Evolutionary conservation across 2,888 invertebrate genomes (phyloP), one percentile per base, ranked within the genome.

Genomic region (Lottia gigantea): DNA sequence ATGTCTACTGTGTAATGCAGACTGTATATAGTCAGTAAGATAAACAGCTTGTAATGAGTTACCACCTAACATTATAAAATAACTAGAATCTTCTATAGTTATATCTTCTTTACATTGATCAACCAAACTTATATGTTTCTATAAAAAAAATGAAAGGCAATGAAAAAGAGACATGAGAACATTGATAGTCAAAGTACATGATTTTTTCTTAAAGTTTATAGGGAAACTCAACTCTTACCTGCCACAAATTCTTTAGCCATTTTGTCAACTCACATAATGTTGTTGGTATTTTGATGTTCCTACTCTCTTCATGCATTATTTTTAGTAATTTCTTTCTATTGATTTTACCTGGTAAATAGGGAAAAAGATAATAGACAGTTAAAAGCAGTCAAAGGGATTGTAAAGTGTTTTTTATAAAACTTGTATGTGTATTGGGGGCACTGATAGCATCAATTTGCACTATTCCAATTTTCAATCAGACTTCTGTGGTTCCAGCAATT

Each of bases 31-130:
- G 78, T 91, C 91, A 55, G 91, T 90, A 69, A 94, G 89, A 76
- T 92, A 90, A 14, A 94, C 88, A 19, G 93, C 93, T 46, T 90
- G 87, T 73, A 95, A 90, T 0, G 95, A 95, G 81, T 92, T 92
- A 3, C 94, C 95, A 45, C 95, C 94, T 62, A 72, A 71, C 0
- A 72, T 46, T 4, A 86, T 71, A 74, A 89, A 89, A 62, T 78
- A 82, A 63, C 81, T 81, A n/a, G 31, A n/a, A 7, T 66, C 47
- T 12, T 69, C 61, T 0, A 74, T 68, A 1, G 2, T 14, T n/a
- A 40, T 45, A 14, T 55, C 55, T 11, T 40, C 40, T 40, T 40
- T 40, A 40, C 8, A 40, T 40, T 4, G 40, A 40, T 40, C 8
- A 40, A 40, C 40, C 11, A 40, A 40, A 6, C 40, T 40, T 8